These are phyloP conservation scores for Pitta sordida DNA, from an alignment of 2,113 vertebrate genomes.

Conservation along the genomic window DNA sequence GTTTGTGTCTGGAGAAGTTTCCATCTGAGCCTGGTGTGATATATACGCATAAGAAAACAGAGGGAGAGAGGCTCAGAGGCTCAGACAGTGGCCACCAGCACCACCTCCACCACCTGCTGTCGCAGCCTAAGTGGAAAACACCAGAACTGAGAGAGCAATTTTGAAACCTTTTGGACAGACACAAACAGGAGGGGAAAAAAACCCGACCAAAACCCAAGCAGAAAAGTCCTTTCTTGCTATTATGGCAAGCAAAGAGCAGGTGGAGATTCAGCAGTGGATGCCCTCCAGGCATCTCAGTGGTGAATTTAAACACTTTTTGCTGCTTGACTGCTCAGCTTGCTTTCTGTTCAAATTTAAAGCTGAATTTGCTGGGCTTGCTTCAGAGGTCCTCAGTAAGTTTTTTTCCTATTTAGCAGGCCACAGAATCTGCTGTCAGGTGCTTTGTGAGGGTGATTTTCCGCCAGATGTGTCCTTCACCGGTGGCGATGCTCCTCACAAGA, in stretches of 20 bases:
- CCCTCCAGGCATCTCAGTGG: neutral
- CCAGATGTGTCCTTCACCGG: accelerated
- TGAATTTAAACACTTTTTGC: neutral
- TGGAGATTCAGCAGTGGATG: neutral
- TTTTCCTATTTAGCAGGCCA: neutral
- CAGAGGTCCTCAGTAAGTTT: neutral
- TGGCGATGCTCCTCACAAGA: neutral
- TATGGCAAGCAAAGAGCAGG: neutral
- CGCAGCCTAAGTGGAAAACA: accelerated
- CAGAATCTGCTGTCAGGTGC: neutral
- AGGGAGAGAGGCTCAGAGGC: neutral
- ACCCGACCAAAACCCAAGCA: neutral
- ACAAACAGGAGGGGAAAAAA: neutral
- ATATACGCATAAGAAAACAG: neutral
- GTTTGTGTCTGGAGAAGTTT: neutral
- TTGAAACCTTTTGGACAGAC: neutral
- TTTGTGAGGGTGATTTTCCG: neutral
- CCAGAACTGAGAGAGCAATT: neutral
- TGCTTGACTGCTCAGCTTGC: neutral
- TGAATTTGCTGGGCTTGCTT: neutral
- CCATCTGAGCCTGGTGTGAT: neutral
- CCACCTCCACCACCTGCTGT: neutral
- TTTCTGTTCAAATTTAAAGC: neutral
- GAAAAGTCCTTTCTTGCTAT: neutral
- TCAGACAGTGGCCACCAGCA: neutral